phyloP scores from a whole-genome alignment of 2,113 vertebrate genomes.

The Rhea americana region DNA sequence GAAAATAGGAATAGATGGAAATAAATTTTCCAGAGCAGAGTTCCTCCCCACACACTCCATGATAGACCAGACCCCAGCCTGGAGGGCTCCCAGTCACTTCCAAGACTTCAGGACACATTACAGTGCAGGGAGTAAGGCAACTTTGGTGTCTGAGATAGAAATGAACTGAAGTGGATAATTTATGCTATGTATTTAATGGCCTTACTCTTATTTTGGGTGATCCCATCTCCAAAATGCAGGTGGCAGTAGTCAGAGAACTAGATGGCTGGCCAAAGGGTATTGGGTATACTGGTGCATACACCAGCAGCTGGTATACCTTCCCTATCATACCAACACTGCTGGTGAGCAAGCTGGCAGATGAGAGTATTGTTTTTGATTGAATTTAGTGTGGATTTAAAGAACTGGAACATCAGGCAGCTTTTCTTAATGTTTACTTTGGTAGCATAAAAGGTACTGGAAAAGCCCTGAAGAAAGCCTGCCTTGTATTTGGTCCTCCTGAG shows the following conservation, averaged over 20 bases:
- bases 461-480: background rate
- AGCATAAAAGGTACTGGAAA: background rate
- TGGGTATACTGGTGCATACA: background rate
- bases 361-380: background rate
- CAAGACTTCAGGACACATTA: background rate
- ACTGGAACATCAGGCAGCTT: background rate
- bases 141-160: background rate
- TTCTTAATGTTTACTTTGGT: background rate
- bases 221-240: background rate
- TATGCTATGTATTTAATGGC: background rate
- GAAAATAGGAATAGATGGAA: background rate
- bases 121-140: too few species aligned
- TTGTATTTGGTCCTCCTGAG: background rate
- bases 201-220: background rate
- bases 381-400: background rate
- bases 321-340: background rate
- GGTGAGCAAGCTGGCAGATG: background rate
- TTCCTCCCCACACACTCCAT: background rate
- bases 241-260: background rate
- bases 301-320: background rate
- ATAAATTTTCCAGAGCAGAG: background rate
- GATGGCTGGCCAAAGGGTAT: background rate
- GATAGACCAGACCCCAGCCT: background rate
- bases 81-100: background rate
- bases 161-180: background rate